These are phyloP conservation scores for Lophius americanus DNA, from an alignment of 2,797 vertebrate genomes.

Conservation along the genomic window DNA sequence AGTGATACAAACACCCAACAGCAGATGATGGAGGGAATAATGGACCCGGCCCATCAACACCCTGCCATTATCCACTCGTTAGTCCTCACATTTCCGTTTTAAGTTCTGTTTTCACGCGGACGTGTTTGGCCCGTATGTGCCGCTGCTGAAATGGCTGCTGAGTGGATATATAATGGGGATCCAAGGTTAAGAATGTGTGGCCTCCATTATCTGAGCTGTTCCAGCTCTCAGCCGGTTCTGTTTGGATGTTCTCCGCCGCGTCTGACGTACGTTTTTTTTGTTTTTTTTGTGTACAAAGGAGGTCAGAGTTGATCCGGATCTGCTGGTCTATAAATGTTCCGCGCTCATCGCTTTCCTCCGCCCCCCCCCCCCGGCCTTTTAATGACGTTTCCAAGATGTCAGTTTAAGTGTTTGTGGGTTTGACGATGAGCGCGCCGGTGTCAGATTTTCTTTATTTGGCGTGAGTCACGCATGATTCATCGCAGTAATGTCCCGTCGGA, in stretches of 20 bases:
- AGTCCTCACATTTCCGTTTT: constrained; percentile 51
- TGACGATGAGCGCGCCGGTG: constrained; percentile 9
- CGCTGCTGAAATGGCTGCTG: constrained; percentile 63
- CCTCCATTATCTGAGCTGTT: constrained; percentile 64
- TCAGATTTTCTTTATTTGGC: constrained; percentile 33
- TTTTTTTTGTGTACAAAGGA: constrained; percentile 31
- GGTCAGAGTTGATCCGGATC: constrained; percentile 25
- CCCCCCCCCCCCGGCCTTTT: constrained; percentile 8
- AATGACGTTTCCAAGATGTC: constrained; percentile 14
- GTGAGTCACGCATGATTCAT: constrained; percentile 39
- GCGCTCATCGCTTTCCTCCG: background rate
- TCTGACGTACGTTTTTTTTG: constrained; percentile 24
- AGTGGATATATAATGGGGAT: constrained; percentile 65
- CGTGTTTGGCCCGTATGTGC: constrained; percentile 48
- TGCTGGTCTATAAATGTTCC: constrained; percentile 12
- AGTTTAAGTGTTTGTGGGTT: constrained; percentile 20
- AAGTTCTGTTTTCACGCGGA: constrained; percentile 56
- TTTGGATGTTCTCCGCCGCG: constrained; percentile 34
- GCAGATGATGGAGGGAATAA: constrained; percentile 62
- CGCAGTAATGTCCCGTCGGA: background rate
- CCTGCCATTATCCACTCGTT: constrained; percentile 67
- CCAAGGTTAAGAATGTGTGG: constrained; percentile 63
- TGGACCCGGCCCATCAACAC: constrained; percentile 58
- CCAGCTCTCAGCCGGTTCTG: constrained; percentile 42
- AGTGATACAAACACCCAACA: constrained; percentile 41